Base-by-base conservation (phyloP, 2,797 vertebrate genomes). In the Paramormyrops hopkinsi region DNA sequence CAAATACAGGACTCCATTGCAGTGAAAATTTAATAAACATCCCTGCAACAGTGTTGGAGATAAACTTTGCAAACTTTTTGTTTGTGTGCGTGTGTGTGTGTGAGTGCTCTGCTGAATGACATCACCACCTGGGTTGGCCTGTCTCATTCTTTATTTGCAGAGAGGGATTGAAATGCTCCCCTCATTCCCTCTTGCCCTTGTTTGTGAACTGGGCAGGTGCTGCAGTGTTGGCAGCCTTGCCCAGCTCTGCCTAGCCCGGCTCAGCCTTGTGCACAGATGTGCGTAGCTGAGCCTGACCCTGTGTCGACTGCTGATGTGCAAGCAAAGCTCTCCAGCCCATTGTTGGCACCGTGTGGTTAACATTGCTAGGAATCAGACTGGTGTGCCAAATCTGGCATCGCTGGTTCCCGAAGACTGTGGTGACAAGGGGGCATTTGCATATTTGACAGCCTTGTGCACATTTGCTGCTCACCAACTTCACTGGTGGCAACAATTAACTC, bases 191-290 rank as follows among this genome's bases (percentile, higher is more conserved):
- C 22, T 29, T 85, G n/a, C 14, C 83, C 12, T 25, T 85, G 44
- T 85, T 85, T 51, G 50, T 50, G 83, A 85, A 29, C 83, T 85
- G 37, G 73, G 73, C 37, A 79, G 73, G 73, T 79, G 9, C 83
- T 48, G 83, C 83, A 85, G 83, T 85, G 83, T 53, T 85, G 83
- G 83, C 22, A 53, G 83, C 46, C n/a, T n/a, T 85, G 83, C 14
- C 83, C 83, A 50, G 46, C 48, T 50, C 22, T 53, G 83, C 50
- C 48, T 22, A 6, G 82, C 12, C 83, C 11, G 0, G 12, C 48
- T 51, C 83, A 29, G 48, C 83, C 46, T 1, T 44, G 14, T 12
- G 12, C 7, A 25, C 83, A 53, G 48, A 50, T 85, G 46, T 85
- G 83, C 14, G 22, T 53, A 51, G 48, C 22, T 25, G 48, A 25